A percentile compares a stretch with the other conserved stretches of the same genome.
Evolutionary conservation across 2,888 invertebrate species (phyloP).

Genomic region (Smittia sp.): DNA sequence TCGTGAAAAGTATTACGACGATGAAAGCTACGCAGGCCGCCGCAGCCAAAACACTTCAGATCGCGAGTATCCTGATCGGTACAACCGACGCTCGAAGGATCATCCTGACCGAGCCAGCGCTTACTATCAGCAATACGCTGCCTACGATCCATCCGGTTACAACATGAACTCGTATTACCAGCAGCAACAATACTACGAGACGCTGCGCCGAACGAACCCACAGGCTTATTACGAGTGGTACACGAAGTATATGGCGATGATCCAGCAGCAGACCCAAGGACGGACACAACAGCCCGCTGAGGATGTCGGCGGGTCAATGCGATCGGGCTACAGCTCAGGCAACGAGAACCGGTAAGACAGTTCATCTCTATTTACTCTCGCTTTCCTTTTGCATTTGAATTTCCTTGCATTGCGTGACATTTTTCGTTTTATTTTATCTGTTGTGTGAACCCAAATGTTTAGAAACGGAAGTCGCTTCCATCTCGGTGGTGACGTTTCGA

Average conservation of each 20-base stretch:
- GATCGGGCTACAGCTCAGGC: conserved; percentile 79
- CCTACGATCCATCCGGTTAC: conserved; percentile 57
- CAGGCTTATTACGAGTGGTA: conserved; percentile 77
- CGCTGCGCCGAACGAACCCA: conserved; percentile 72
- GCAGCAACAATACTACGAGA: conserved; percentile 70
- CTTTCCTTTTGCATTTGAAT: conserved; percentile 5
- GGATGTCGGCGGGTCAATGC: conserved; percentile 74
- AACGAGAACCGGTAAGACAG: conserved; percentile 65
- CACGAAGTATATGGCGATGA: conserved; percentile 62
- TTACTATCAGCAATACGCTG: conserved; percentile 30
- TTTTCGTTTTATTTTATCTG: conserved; percentile 5
- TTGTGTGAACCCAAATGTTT: background rate
- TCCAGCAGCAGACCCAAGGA: conserved; percentile 47
- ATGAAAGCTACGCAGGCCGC: conserved; percentile 44
- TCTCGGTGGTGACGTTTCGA: conserved; percentile 19
- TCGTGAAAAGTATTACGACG: conserved; percentile 43
- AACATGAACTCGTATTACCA: conserved; percentile 59
- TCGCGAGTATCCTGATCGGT: conserved; percentile 45
- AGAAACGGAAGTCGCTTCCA: conserved; percentile 31
- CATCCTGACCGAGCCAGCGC: background rate
- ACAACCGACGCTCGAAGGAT: background rate
- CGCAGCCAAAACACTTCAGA: conserved; percentile 49
- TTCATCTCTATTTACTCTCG: background rate
- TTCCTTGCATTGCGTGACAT: background rate
- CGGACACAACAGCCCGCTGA: conserved; percentile 43